A percentile compares a stretch with the other conserved stretches of the same genome.
phyloP scores from a whole-genome alignment of 2,888 invertebrate genomes.

The Callimorpha dominula region DNA sequence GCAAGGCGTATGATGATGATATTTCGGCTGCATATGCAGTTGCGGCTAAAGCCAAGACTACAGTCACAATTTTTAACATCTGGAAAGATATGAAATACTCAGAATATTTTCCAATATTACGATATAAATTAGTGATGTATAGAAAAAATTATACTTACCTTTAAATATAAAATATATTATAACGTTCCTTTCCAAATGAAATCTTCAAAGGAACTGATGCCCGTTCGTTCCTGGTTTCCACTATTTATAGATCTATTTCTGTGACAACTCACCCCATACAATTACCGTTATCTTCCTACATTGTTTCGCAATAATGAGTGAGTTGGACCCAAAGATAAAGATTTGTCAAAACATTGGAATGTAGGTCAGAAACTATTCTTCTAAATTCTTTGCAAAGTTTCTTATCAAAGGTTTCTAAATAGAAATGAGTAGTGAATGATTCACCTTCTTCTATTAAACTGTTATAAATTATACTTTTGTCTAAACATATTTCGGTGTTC shows the following conservation, averaged over 20 bases:
- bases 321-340: slow-evolving; percentile 54
- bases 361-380: slow-evolving; percentile 10
- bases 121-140: too few species aligned
- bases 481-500: neutral
- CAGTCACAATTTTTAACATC: slow-evolving; percentile 65
- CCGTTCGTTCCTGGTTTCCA: slow-evolving; percentile 33
- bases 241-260: slow-evolving; percentile 68
- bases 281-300: slow-evolving; percentile 58
- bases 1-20: slow-evolving; percentile 56
- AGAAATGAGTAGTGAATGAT: neutral
- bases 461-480: neutral
- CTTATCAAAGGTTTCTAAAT: slow-evolving; percentile 2
- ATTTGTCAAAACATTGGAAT: slow-evolving; percentile 75
- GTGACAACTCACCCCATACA: slow-evolving; percentile 50
- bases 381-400: slow-evolving; percentile 3
- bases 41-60: slow-evolving; percentile 56
- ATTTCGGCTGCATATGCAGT: slow-evolving; percentile 69
- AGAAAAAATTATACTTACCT: slow-evolving; percentile 58
- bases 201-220: slow-evolving; percentile 58
- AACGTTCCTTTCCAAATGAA: slow-evolving; percentile 42
- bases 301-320: slow-evolving; percentile 72
- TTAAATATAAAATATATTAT: slow-evolving; percentile 29
- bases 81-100: slow-evolving; percentile 49
- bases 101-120: neutral
- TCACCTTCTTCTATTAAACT: neutral